Base-by-base conservation (phyloP, 2,113 vertebrate genomes). In the Phrynosoma platyrhinos region DNA sequence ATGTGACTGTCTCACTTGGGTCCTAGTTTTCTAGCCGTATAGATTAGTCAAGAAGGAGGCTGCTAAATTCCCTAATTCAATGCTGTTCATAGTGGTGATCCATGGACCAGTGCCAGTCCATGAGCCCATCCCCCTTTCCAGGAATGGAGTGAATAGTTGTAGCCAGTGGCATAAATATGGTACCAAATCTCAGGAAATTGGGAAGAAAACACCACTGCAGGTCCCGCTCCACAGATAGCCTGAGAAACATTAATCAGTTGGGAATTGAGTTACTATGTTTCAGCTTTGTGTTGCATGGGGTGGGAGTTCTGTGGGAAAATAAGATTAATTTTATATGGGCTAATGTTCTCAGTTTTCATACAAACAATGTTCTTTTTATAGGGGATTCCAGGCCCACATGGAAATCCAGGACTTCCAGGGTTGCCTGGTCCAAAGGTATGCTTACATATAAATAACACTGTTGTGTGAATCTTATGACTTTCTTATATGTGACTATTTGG, bases 391-490 rank as follows among this genome's bases (percentile, higher is more conserved):
- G 99, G 99, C 91, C 98, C 97, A 92, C 97, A 98, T 92, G 99
- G 99, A 95, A 99, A 97, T 92, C 98, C 98, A 83, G 99, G 99
- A 69, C 95, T 97, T 87, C 97, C 97, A 92, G 99, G 99, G 95
- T 93, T 97, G 90, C 97, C 98, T 91, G 99, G 99, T 90, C 96
- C 95, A 87, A 99, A 99, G 98, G 99, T 99, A 91, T 97, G 98
- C 94, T 42, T 88, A 62, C 77, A 89, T 40, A 32, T 87, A 27
- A 53, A 23, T 32, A 8, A 7, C 23, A 5, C 52, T 89, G 30
- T n/a, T 69, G 0, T 87, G 52, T 93, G 36, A 79, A 85, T 77
- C 40, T 36, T 0, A 6, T 52, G 1, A 86, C 84, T 64, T 86
- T 89, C 6, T 10, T 85, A 85, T 5, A 9, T 79, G 7, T 76